Evolutionary conservation across 2,797 vertebrate genomes (phyloP), one percentile per base, ranked within the genome.

Genomic region (Anniella stebbinsi): DNA sequence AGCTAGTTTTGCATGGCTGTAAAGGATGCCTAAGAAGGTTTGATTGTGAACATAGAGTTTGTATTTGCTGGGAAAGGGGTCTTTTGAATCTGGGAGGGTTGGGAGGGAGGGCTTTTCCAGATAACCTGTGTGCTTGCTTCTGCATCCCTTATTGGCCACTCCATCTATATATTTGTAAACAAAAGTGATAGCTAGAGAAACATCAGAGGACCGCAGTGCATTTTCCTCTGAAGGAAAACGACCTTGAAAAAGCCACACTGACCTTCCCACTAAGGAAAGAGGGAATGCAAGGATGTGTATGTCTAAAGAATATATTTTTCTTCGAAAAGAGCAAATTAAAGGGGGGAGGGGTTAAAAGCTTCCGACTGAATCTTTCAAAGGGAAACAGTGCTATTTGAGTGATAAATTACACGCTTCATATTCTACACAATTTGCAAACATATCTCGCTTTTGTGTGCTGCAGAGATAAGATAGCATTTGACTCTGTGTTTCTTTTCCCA

Each of bases 361-460:
- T 63, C 87, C 21, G 25, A 38, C 36, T 38, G 92, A 89, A 94
- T 54, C 86, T 91, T 95, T 90, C 91, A 95, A 92, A 94, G 91
- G 0, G 51, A 92, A 15, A 36, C 11, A 45, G 25, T 89, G 88
- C 2, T 84, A 93, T 90, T 41, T 45, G 41, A 94, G 30, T 92
- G 90, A 93, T 94, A 93, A 92, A 91, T 92, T 90, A 87, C 67
- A 84, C 38, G 23, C 75, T 88, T 92, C 84, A 33, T 93, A 30
- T 9, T 84, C 89, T 93, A 87, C 23, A 78, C 13, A 63, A 87
- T 92, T 93, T 92, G 63, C 72, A 93, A 7, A 88, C n/a, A 33
- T 57, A 90, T 84, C 75, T 94, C 89, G 60, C 67, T 90, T 73
- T 89, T 92, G 60, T 93, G 88, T 75, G 88, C 38, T 28, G 0